Base-by-base conservation (phyloP, 1,140 invertebrate species). In the Acyrthosiphon pisum region DNA sequence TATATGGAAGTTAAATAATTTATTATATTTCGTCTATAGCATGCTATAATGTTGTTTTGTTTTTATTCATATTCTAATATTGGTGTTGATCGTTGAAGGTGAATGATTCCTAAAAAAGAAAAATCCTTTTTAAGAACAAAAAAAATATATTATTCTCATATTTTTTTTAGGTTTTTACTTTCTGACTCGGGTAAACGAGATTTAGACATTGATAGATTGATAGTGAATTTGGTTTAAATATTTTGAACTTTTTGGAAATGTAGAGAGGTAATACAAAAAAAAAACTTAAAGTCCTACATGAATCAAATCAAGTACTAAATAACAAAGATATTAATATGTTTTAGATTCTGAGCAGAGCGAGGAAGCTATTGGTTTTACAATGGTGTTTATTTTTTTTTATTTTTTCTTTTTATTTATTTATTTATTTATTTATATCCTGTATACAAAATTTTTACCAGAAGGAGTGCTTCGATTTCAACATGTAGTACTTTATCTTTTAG, bases 191-290 rank as follows among this genome's bases (percentile, higher is more conserved):
- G 6, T 88, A 50, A 50, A 88, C 18, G 46, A 50, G n/a, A 30
- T 88, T 88, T 50, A 37, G 86, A 88, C 86, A 20, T 50, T 88
- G 86, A 88, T 30, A 48, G 26, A 87, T 88, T 88, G 46, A 23
- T 53, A 20, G 26, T 50, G n/a, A 9, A 50, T n/a, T 53, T 22
- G n/a, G 2, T 53, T 88, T 88, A 35, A 88, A 88, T 50, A 22
- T 50, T 53, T n/a, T n/a, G 30, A 35, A 88, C 86, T 88, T 87
- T 41, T 81, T 9, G 6, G n/a, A 6, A 81, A 81, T 37, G 0
- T 46, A 46, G 4, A 46, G 7, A 22, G 35, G 20, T 81, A 35
- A 81, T 68, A n/a, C 60, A n/a, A n/a, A 30, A n/a, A 30, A 11
- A 60, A 8, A 56, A 56, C 9, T 11, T 30, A 8, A 60, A 30